phyloP scores from a whole-genome alignment of 2,113 vertebrate species.

The Bombycilla garrulus region DNA sequence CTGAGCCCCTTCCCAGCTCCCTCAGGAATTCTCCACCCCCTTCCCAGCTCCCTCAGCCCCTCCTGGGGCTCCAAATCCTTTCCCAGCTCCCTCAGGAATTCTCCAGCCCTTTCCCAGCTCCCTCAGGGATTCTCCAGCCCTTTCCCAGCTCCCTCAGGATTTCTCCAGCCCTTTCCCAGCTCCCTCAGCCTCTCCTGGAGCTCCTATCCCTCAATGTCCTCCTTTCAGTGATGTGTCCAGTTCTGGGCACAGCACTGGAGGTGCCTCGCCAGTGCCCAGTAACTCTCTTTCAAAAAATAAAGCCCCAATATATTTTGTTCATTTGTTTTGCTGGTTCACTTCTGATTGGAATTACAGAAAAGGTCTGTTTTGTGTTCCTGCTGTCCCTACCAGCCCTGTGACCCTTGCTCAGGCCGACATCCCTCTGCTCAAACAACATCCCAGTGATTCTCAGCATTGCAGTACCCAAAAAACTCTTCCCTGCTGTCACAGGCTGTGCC shows the following conservation, averaged over 20 bases:
- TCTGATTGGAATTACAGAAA: neutral
- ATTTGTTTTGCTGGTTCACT: neutral
- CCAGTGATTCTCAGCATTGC: neutral
- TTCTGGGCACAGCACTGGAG: neutral
- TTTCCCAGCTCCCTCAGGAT: neutral
- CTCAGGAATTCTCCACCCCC: neutral
- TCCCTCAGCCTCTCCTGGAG: neutral
- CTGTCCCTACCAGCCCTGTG: neutral
- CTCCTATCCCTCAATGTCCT: neutral
- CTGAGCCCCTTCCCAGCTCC: neutral
- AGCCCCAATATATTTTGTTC: neutral
- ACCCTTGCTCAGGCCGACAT: neutral
- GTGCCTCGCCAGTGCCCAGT: neutral
- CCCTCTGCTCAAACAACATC: neutral
- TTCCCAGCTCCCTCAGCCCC: neutral
- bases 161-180: neutral
- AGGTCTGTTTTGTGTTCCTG: neutral
- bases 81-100: neutral
- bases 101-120: neutral
- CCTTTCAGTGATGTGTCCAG: neutral
- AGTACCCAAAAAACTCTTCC: neutral
- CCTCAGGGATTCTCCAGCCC: fast-evolving
- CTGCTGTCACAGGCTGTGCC: neutral
- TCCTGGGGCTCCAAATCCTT: neutral
- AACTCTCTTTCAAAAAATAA: neutral